Evolutionary conservation across 2,888 invertebrate genomes (phyloP), one percentile per base, ranked within the genome.

Genomic region (Vannuccia rotundouncinata): DNA sequence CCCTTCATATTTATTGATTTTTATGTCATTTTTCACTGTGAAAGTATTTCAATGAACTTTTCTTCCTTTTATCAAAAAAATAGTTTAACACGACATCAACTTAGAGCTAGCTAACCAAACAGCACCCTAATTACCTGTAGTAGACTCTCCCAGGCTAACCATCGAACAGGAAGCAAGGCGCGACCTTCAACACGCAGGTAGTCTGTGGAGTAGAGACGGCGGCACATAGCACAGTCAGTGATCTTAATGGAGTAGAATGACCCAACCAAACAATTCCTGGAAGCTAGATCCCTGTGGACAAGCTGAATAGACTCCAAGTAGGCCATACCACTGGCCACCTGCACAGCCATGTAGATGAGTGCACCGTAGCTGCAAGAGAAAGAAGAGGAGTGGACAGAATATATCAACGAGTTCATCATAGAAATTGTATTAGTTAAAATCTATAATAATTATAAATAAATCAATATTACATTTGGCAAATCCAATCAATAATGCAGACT

Each of bases 121-220:
- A 45, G 45, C 22, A 66, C 22, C 13, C 2, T 17, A 80, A 84
- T 83, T 81, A 88, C 88, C 85, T 88, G 83, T 83, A 93, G 91
- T 81, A 93, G 91, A 0, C 92, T 92, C 88, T 94, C 94, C 93
- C 94, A 94, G 0, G 94, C 92, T 90, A 94, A 93, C 94, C 94
- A 94, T 76, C 95, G 91, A 79, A 95, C 91, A 0, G 95, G 95
- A 84, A 95, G 88, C 78, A 92, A 91, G 84, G 93, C 92, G 31
- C 91, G 90, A 0, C 92, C 93, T 84, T 93, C 93, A 30, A 93
- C 92, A 85, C 92, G 92, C 89, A 93, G 93, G 88, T 95, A 95
- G 87, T 95, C 94, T 82, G 91, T 89, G 1, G 91, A 90, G 86
- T 93, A 94, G 25, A 92, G 88, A 86, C 93, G 93, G 88, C 92